These are phyloP conservation scores for Malacosoma neustria DNA, from an alignment of 2,888 invertebrate genomes.

Conservation along the genomic window DNA sequence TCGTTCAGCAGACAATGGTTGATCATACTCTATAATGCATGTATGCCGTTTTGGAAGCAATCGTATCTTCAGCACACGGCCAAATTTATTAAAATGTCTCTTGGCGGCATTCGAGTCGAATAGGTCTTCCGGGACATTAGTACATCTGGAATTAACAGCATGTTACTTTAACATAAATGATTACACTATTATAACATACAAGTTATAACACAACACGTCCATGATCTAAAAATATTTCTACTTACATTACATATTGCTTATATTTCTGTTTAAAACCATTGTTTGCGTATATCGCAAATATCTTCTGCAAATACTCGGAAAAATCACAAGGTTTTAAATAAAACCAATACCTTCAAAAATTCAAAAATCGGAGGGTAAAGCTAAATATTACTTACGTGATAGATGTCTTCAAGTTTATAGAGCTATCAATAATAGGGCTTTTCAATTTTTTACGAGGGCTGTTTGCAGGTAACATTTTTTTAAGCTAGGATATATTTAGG, in stretches of 20 bases:
- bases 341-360: too few species aligned
- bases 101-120: slow-evolving; percentile 76
- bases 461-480: slow-evolving; percentile 33
- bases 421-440: slow-evolving; percentile 34
- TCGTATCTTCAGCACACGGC: slow-evolving; percentile 78
- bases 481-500: too few species aligned
- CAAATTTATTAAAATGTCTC: slow-evolving; percentile 82
- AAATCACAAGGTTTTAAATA: too few species aligned
- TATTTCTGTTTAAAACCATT: too few species aligned
- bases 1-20: slow-evolving; percentile 69
- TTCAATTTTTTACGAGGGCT: slow-evolving; percentile 43
- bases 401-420: slow-evolving; percentile 46
- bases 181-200: too few species aligned
- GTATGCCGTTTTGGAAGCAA: slow-evolving; percentile 77
- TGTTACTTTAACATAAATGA: too few species aligned
- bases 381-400: slow-evolving; percentile 46
- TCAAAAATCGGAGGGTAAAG: slow-evolving; percentile 2
- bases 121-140: slow-evolving; percentile 78
- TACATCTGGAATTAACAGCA: slow-evolving; percentile 74
- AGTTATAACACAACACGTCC: too few species aligned
- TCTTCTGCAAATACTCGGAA: too few species aligned
- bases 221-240: too few species aligned
- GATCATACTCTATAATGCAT: slow-evolving; percentile 82
- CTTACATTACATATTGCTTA: too few species aligned
- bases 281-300: too few species aligned